Evolutionary conservation across 2,888 invertebrate species (phyloP).

Genomic region (Agrochola litura): DNA sequence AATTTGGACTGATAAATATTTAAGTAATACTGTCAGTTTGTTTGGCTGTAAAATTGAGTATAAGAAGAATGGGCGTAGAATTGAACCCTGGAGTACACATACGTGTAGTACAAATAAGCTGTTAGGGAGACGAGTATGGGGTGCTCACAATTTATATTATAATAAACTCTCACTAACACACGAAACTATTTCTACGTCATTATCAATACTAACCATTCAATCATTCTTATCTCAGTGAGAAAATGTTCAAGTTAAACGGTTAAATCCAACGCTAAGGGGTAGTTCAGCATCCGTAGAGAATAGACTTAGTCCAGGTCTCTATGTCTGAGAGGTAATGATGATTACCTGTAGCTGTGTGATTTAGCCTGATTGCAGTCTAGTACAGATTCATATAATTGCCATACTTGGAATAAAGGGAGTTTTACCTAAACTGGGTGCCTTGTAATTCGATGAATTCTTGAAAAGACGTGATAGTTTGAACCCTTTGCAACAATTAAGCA

Average conservation of each 20-base stretch:
- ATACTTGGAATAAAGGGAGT: too few relatives aligned
- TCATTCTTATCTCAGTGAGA: background rate
- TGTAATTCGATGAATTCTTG: too few relatives aligned
- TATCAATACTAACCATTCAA: background rate
- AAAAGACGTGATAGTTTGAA: too few relatives aligned
- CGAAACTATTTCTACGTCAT: background rate
- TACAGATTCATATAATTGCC: too few relatives aligned
- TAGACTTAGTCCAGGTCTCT: too few relatives aligned
- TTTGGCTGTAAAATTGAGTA: background rate
- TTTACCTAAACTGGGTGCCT: too few relatives aligned
- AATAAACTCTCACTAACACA: background rate
- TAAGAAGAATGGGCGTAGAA: background rate
- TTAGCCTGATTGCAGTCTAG: too few relatives aligned
- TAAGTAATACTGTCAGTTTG: background rate
- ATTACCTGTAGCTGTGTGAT: too few relatives aligned
- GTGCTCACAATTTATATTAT: background rate
- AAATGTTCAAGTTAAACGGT: background rate
- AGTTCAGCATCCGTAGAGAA: too few relatives aligned
- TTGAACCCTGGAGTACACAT: background rate
- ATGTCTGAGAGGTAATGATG: too few relatives aligned
- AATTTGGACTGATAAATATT: background rate
- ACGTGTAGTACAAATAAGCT: background rate
- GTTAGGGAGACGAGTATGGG: background rate
- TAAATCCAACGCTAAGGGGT: too few relatives aligned
- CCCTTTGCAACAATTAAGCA: too few relatives aligned